Evolutionary conservation across 1,140 invertebrate species (phyloP), one percentile per base, ranked within the genome.

Genomic region (Augochlora pura): DNA sequence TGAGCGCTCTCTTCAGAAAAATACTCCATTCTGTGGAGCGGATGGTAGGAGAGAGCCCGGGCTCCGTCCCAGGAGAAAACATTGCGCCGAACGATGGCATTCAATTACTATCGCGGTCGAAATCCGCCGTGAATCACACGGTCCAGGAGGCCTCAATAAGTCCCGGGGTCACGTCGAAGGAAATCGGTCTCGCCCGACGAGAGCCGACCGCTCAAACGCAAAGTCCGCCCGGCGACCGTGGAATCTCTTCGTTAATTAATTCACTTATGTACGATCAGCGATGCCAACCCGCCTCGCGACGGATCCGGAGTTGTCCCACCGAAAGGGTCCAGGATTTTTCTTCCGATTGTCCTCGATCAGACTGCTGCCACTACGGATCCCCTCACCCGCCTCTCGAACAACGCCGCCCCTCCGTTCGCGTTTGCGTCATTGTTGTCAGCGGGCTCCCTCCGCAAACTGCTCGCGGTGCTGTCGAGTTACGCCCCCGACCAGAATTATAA

Each of bases 401-500:
- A 65, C 16, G 27, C 60, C 60, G 12, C 3, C 27, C 60, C 18
- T 57, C 27, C 32, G 18, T 16, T 21, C 16, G 49, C 18, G 32
- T 63, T 63, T 25, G 27, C 60, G 32, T 63, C 60, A 32, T 21
- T 63, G 60, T 63, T 38, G 60, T 63, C 27, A 18, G 60, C 8
- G 60, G 60, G 38, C 60, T 52, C 0, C 49, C 18, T 16, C 49
- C 49, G 49, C 16, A 52, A 52, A 52, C 49, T 52, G 54, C 18
- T 66, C 46, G n/a, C 72, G 63, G 62, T 66, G 46, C 66, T 42
- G 63, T 67, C 72, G 23, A 16, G 27, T 67, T 39, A 63, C 10
- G 6, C 32, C 2, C 72, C 2, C 72, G 21, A 38, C n/a, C 32
- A 16, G 49, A n/a, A 57, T 75, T 75, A 54, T 75, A 75, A 75